Conservation (phyloP, 2,113 vertebrate genomes). For the Anarhynchus alexandrinus region DNA sequence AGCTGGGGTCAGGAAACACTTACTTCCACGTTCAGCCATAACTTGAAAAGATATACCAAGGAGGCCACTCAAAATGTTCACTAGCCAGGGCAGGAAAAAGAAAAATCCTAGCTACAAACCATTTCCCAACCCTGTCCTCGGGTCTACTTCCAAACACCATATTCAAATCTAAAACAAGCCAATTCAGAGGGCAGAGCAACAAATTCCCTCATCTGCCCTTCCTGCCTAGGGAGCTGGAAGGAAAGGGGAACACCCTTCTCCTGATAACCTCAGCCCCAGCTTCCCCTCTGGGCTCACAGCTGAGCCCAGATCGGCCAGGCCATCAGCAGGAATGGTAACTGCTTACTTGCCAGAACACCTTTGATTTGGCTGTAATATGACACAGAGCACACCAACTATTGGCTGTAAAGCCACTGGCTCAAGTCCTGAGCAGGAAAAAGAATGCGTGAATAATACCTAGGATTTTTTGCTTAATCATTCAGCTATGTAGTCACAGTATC, state of each 20-base stretch:
- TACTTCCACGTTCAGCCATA: neutral
- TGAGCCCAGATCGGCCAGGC: neutral
- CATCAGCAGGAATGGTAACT: neutral
- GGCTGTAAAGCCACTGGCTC: neutral
- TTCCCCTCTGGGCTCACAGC: neutral
- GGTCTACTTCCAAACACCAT: neutral
- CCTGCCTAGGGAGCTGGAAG: neutral
- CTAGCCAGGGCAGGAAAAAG: neutral
- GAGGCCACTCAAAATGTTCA: neutral
- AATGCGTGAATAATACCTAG: neutral
- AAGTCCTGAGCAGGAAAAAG: neutral
- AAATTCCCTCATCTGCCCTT: neutral
- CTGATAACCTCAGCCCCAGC: neutral
- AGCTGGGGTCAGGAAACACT: neutral
- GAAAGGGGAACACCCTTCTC: neutral
- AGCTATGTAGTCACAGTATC: neutral
- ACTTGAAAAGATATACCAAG: neutral
- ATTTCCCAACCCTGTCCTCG: neutral
- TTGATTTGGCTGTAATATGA: neutral
- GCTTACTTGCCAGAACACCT: neutral
- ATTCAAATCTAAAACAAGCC: neutral
- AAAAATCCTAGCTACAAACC: neutral
- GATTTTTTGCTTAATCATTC: neutral
- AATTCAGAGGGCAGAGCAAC: neutral
- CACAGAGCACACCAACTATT: neutral